Conservation (phyloP, 1,140 invertebrate species). For the Phortica variegata region DNA sequence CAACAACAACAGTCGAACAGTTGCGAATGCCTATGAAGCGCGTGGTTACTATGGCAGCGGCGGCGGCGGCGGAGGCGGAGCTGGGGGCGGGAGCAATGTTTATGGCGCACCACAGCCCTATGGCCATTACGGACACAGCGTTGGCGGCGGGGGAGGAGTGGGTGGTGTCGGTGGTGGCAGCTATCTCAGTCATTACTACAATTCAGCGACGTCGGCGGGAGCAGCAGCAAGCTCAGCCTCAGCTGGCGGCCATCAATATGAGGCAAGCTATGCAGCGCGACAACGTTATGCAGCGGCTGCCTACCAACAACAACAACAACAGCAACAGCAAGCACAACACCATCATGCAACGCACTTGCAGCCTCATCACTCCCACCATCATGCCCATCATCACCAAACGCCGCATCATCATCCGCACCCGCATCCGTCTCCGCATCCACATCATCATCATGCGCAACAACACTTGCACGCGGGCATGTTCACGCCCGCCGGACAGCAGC, state of each 20-base stretch:
- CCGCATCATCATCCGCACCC: conserved; percentile 39
- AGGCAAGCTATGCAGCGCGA: not conserved
- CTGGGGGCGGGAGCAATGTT: too few relatives aligned
- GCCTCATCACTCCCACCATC: conserved; percentile 40
- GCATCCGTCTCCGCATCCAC: conserved; percentile 1
- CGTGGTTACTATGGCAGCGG: too few relatives aligned
- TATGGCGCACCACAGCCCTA: too few relatives aligned
- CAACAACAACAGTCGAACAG: not conserved
- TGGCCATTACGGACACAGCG: too few relatives aligned
- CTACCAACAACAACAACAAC: not conserved
- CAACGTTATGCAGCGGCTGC: not conserved
- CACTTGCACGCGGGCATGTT: conserved; percentile 35
- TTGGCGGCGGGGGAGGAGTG: too few relatives aligned
- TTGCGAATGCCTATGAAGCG: too few relatives aligned
- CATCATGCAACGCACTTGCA: conserved; percentile 13
- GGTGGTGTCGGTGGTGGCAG: not conserved
- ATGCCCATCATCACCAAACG: conserved; percentile 7
- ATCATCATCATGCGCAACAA: not conserved
- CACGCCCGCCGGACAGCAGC: conserved; percentile 40
- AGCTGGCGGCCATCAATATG: not conserved
- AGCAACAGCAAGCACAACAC: not conserved
- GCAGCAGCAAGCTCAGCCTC: conserved; percentile 1
- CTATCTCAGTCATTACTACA: not conserved
- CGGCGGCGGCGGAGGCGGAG: not conserved
- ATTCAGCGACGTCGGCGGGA: not conserved